These are phyloP conservation scores for Penaeus monodon DNA, from an alignment of 2,888 invertebrate genomes.

Conservation along the genomic window DNA sequence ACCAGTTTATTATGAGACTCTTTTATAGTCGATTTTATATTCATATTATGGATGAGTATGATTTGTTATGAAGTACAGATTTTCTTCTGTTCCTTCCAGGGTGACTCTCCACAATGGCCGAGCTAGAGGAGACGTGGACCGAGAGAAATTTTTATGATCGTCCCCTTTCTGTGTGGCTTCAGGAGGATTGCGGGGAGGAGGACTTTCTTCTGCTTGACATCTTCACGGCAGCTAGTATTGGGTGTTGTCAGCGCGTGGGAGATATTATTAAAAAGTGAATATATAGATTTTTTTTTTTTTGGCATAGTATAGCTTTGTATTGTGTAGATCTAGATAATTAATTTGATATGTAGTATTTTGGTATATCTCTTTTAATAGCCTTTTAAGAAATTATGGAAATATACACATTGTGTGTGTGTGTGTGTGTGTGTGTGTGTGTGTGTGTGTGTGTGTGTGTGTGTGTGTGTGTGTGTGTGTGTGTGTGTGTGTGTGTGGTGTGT, in stretches of 20 bases:
- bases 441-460: too few relatives aligned
- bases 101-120: conserved; percentile 23
- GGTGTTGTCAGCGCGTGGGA: conserved; percentile 43
- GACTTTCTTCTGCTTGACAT: conserved; percentile 37
- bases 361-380: neutral
- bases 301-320: too few relatives aligned
- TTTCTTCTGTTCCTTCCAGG: neutral
- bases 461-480: too few relatives aligned
- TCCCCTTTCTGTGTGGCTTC: conserved; percentile 45
- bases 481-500: too few relatives aligned
- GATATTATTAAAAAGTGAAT: conserved; percentile 37
- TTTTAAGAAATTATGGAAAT: neutral
- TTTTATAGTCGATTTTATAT: too few relatives aligned
- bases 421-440: too few relatives aligned
- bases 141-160: conserved; percentile 51
- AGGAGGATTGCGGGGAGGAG: conserved; percentile 2
- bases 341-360: neutral
- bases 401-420: neutral
- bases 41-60: too few relatives aligned
- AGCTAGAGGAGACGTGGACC: conserved; percentile 53
- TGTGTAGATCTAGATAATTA: too few relatives aligned
- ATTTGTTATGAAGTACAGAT: too few relatives aligned
- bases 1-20: too few relatives aligned
- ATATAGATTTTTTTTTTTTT: neutral
- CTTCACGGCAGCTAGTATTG: conserved; percentile 60